phyloP scores from a whole-genome alignment of 2,888 invertebrate genomes.

The Callimorpha dominula region DNA sequence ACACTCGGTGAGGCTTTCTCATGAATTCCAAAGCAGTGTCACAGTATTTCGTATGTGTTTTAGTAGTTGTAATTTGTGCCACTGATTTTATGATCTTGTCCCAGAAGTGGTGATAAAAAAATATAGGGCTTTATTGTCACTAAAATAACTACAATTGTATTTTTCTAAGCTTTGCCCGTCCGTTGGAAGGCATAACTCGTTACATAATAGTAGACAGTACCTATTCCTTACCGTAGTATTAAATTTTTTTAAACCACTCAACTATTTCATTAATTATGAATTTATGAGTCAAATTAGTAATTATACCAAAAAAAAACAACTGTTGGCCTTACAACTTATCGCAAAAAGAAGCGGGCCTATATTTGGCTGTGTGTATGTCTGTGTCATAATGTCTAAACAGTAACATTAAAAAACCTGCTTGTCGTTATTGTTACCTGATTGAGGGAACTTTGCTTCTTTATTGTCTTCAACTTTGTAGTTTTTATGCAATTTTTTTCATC shows the following conservation, averaged over 20 bases:
- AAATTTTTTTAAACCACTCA: neutral
- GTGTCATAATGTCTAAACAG: too few species aligned
- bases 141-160: neutral
- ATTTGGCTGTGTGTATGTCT: too few species aligned
- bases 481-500: too few species aligned
- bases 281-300: neutral
- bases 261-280: neutral
- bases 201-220: too few species aligned
- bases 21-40: conserved; percentile 65
- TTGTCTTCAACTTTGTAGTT: too few species aligned
- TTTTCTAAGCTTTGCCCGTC: neutral
- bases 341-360: too few species aligned
- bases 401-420: too few species aligned
- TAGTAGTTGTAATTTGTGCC: conserved; percentile 21
- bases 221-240: neutral
- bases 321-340: too few species aligned
- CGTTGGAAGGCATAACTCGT: neutral
- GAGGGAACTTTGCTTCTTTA: too few species aligned
- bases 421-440: too few species aligned
- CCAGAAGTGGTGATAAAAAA: conserved; percentile 19
- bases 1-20: conserved; percentile 56
- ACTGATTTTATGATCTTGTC: conserved; percentile 18
- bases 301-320: too few species aligned
- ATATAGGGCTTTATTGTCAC: conserved; percentile 8
- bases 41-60: conserved; percentile 37